Evolutionary conservation across 1,140 invertebrate genomes (phyloP).

Genomic region (Hyphantria cunea): DNA sequence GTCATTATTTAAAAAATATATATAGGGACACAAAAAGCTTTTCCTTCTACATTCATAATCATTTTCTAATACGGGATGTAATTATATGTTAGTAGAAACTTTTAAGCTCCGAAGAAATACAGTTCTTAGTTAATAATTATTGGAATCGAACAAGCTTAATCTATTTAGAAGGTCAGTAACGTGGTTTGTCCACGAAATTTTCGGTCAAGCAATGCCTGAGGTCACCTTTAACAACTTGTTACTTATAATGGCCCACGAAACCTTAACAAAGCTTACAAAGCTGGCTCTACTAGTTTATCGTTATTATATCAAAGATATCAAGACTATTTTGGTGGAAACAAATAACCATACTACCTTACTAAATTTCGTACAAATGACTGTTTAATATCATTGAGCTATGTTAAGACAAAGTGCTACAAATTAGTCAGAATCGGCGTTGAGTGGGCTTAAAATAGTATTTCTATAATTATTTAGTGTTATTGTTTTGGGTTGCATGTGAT

Average conservation of each 20-base stretch:
- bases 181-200: too few relatives aligned
- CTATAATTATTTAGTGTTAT: constrained; percentile 79
- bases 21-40: too few relatives aligned
- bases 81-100: too few relatives aligned
- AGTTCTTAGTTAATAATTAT: too few relatives aligned
- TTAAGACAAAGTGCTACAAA: constrained; percentile 41
- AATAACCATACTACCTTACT: background rate
- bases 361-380: constrained; percentile 9
- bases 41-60: too few relatives aligned
- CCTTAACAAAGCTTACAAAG: background rate
- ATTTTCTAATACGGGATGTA: too few relatives aligned
- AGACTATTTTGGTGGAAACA: background rate
- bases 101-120: too few relatives aligned
- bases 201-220: constrained; percentile 13
- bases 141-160: too few relatives aligned
- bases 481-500: constrained; percentile 68
- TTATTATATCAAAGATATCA: too few relatives aligned
- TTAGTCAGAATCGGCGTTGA: constrained; percentile 46
- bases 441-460: constrained; percentile 62
- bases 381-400: constrained; percentile 33
- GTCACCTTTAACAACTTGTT: constrained; percentile 26
- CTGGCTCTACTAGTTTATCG: too few relatives aligned
- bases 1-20: too few relatives aligned
- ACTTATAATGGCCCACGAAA: constrained; percentile 17
- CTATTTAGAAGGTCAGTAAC: too few relatives aligned